Conservation (phyloP, 2,113 vertebrate genomes). For the Mirza zaza region DNA sequence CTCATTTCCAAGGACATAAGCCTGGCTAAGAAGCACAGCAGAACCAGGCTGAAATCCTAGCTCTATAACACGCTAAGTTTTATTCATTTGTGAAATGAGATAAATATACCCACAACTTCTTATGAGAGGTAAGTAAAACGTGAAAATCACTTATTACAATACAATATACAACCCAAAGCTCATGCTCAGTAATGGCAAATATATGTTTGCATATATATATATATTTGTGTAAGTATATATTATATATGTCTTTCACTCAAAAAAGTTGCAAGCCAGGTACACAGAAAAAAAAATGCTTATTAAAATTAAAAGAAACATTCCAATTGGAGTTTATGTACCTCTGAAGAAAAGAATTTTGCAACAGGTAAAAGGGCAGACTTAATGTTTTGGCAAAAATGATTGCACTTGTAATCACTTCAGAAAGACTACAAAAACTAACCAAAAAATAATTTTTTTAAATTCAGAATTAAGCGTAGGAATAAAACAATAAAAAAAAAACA, state of each 20-base stretch:
- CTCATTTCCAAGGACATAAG: not conserved
- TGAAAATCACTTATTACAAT: not conserved
- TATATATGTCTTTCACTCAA: not conserved
- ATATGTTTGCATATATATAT: not conserved
- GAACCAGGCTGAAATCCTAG: not conserved
- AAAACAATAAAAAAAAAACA: not conserved
- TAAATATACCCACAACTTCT: not conserved
- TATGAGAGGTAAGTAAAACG: not conserved
- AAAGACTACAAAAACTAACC: constrained; percentile 14
- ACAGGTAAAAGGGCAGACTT: not conserved
- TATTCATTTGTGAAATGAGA: not conserved
- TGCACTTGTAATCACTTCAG: not conserved
- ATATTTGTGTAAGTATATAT: not conserved
- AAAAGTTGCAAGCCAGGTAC: not conserved
- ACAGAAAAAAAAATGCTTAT: not conserved
- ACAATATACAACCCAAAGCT: not conserved
- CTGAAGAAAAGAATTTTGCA: not conserved
- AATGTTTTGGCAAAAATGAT: not conserved
- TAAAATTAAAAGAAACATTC: not conserved
- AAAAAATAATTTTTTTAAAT: not conserved
- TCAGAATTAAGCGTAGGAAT: constrained; percentile 14
- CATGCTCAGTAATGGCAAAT: not conserved
- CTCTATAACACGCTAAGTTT: not conserved
- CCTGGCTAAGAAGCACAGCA: not conserved
- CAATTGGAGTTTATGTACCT: not conserved